Percentiles rank a stretch among this genome's conserved stretches.
These are phyloP conservation scores for Caranx ignobilis DNA, from an alignment of 2,113 vertebrate species.

Conservation along the genomic window DNA sequence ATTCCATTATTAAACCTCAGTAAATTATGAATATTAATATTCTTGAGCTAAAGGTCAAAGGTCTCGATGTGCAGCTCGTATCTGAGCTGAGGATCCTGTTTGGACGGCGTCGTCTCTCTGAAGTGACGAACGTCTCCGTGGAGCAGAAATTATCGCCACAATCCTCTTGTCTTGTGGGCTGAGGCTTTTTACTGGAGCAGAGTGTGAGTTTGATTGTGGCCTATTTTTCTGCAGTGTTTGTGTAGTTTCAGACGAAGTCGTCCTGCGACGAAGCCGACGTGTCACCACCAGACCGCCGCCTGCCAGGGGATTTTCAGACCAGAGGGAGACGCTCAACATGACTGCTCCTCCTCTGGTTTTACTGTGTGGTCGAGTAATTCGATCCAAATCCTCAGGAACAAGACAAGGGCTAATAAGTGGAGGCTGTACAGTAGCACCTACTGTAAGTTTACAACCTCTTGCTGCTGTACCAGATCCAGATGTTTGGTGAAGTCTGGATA, in stretches of 20 bases:
- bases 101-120: neutral
- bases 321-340: slow-evolving; percentile 54
- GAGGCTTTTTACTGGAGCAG: slow-evolving; percentile 26
- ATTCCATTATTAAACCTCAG: no score
- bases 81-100: neutral
- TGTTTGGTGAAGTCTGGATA: slow-evolving; percentile 70
- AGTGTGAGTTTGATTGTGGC: slow-evolving; percentile 46
- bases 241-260: slow-evolving; percentile 45
- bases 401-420: slow-evolving; percentile 74
- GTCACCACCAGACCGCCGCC: slow-evolving; percentile 60
- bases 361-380: slow-evolving; percentile 67
- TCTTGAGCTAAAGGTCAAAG: no score
- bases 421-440: slow-evolving; percentile 69
- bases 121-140: slow-evolving; percentile 62
- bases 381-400: slow-evolving; percentile 75
- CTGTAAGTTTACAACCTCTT: slow-evolving; percentile 59
- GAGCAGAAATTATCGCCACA: slow-evolving; percentile 44
- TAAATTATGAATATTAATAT: no score
- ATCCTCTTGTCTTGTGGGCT: slow-evolving; percentile 46
- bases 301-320: slow-evolving; percentile 70
- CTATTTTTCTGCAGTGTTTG: slow-evolving; percentile 37
- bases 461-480: slow-evolving; percentile 62
- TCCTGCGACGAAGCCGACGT: slow-evolving; percentile 46
- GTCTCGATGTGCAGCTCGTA: no score
- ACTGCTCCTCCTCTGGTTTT: slow-evolving; percentile 67